phyloP scores from a whole-genome alignment of 2,797 vertebrate genomes.

The Limosa lapponica region DNA sequence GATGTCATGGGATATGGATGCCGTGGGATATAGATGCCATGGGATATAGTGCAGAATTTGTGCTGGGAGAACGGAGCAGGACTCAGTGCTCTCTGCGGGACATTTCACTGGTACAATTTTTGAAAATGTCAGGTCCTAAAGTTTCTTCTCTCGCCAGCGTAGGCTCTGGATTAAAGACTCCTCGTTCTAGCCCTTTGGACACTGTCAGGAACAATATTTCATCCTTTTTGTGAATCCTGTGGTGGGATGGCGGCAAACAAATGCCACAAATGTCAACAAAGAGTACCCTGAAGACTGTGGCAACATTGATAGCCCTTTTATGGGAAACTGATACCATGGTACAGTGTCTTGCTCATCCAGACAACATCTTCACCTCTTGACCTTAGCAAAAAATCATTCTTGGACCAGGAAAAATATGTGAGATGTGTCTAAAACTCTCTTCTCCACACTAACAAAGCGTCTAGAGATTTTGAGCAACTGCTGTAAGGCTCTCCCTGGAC shows the following conservation, averaged over 20 bases:
- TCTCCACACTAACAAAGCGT: too few species aligned
- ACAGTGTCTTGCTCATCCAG: background rate
- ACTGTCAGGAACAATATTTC: background rate
- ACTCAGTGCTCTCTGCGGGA: fast-evolving
- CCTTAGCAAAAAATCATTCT: background rate
- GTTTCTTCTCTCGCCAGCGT: background rate
- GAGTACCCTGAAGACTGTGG: too few species aligned
- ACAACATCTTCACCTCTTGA: background rate
- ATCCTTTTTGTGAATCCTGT: background rate
- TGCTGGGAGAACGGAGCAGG: background rate
- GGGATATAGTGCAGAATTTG: background rate
- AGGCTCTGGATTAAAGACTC: background rate
- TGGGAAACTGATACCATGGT: background rate
- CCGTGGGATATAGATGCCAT: too few species aligned
- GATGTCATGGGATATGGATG: too few species aligned
- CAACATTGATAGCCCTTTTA: fast-evolving
- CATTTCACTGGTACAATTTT: background rate
- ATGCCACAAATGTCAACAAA: background rate
- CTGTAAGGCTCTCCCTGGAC: background rate
- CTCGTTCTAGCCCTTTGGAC: background rate
- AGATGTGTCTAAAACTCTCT: background rate
- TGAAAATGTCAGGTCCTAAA: background rate
- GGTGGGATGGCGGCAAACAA: background rate
- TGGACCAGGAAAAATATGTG: background rate
- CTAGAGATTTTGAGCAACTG: background rate